Conservation (phyloP, 1,140 invertebrate species). For the Amyelois transitella region DNA sequence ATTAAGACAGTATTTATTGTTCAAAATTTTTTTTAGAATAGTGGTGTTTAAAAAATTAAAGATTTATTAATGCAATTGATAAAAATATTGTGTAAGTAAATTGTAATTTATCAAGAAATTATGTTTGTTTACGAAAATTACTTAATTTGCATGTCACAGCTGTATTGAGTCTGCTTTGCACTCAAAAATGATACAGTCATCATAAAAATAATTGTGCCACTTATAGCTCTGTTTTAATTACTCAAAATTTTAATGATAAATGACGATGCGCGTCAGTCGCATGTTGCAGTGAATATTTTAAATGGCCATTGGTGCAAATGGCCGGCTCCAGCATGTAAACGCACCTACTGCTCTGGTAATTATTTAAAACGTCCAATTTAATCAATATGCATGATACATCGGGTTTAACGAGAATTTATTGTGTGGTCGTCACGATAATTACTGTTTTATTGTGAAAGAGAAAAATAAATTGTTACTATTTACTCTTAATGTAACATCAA, state of each 20-base stretch:
- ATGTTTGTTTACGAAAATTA: background rate
- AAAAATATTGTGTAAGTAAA: too few relatives aligned
- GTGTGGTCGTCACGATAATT: background rate
- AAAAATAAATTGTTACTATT: background rate
- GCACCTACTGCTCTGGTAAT: background rate
- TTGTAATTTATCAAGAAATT: too few relatives aligned
- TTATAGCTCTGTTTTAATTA: background rate
- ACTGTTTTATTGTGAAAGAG: background rate
- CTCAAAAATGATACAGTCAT: background rate
- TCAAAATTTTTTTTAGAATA: too few relatives aligned
- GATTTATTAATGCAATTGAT: too few relatives aligned
- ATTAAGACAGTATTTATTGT: too few relatives aligned
- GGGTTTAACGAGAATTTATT: background rate
- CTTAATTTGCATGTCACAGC: background rate
- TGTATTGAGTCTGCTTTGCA: background rate
- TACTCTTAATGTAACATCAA: too few relatives aligned
- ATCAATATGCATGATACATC: conserved; percentile 6
- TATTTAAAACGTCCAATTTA: background rate
- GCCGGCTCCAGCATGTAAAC: background rate
- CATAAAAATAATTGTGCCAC: background rate
- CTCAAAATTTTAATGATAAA: background rate
- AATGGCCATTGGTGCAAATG: background rate
- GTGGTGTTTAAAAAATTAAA: too few relatives aligned
- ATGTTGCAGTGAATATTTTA: conserved; percentile 1
- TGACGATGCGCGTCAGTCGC: background rate